Conservation (phyloP, 2,113 vertebrate genomes). For the Zeus faber region DNA sequence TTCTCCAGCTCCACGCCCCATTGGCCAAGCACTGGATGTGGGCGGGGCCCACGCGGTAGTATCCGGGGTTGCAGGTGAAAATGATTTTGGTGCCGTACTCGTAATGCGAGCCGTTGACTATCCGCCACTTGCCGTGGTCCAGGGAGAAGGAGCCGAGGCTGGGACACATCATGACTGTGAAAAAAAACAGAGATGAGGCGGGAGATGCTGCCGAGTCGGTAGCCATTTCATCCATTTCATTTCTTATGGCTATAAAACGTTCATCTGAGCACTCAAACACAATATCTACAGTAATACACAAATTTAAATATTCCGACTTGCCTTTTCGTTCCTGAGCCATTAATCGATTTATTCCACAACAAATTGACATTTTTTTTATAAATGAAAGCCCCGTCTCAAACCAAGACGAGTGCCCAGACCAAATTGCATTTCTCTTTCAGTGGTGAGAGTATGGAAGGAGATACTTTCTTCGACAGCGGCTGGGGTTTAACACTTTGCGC, state of each 20-base stretch:
- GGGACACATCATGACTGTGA: conserved; percentile 87
- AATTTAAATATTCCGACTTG: no score
- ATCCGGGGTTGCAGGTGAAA: conserved; percentile 94
- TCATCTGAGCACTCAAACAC: no score
- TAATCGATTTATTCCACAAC: no score
- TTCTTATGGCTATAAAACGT: no score
- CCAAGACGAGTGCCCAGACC: conserved; percentile 21
- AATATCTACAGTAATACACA: no score
- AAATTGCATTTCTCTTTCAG: conserved; percentile 29
- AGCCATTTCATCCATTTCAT: no score
- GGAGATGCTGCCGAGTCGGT: no score
- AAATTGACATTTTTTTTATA: no score
- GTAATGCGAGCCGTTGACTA: conserved; percentile 94
- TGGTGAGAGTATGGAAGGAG: conserved; percentile 25
- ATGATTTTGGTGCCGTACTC: conserved; percentile 94
- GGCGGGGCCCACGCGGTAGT: conserved; percentile 89
- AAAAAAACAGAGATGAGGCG: neutral
- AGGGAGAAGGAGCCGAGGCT: conserved; percentile 94
- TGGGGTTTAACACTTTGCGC: conserved; percentile 45
- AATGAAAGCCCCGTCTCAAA: no score
- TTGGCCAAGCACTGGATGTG: conserved; percentile 92
- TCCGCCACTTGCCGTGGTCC: conserved; percentile 94
- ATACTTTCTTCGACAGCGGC: conserved; percentile 25
- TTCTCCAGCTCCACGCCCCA: conserved; percentile 96
- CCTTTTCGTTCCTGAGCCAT: no score